Evolutionary conservation across 2,113 vertebrate genomes (phyloP), one percentile per base, ranked within the genome.

Genomic region (Sphyrna mokarran): DNA sequence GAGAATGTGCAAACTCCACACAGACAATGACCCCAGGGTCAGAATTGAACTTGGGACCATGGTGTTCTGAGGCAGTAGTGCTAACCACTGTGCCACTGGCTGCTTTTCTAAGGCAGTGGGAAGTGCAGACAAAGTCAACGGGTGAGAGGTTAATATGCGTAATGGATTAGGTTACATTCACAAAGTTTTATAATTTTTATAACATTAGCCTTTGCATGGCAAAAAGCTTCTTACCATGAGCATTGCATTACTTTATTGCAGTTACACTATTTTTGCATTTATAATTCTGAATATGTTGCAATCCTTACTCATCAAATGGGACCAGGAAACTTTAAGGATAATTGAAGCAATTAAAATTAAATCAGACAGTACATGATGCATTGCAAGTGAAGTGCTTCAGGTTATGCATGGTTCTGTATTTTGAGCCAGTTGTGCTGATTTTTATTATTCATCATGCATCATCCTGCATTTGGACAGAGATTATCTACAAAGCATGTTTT

Each of bases 381-480:
- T 72, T 48, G 37, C 23, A 5, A 43, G 7, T 68, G n/a, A 37
- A 98, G 98, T 97, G 98, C 98, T 98, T 97, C 97, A 97, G 97
- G 96, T 98, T 98, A 98, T 98, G 98, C 98, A 98, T 98, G 97
- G 97, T 97, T 98, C 97, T 98, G 98, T 98, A 98, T 99, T 99
- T 98, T 99, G 98, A 98, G 97, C 98, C 97, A 97, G 97, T 97
- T 98, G 80, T 40, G 37, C 6, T 97, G 48, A 10, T 94, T 69
- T 94, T 94, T 3, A 70, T 68, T 93, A 93, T n/a, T 20, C 58
- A 18, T 37, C 22, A 70, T 43, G 66, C 66, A 16, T 94, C n/a
- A 8, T 66, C 43, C 37, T 48, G 37, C 1, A 43, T 8, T 94
- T 69, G 93, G 66, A 70, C 11, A 70, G 37, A 68, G 66, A 48